Evolutionary conservation across 2,113 vertebrate genomes (phyloP), one percentile per base, ranked within the genome.

Genomic region (Podiceps cristatus): DNA sequence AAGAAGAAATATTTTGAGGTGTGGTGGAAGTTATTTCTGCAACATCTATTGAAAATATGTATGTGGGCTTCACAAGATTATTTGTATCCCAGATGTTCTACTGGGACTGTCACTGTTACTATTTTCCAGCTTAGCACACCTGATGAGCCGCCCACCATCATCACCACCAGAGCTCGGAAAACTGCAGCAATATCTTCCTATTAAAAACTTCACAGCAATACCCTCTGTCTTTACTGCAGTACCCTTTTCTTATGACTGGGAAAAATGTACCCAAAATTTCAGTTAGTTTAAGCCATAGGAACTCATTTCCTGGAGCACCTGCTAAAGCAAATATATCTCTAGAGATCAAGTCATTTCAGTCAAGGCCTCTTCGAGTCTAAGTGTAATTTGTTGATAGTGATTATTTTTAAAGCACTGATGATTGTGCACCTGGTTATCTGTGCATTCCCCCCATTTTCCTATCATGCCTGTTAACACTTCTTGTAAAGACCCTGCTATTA

Each of bases 381-480:
- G 78, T 73, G 49, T 90, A 93, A 96, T 93, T 93, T 88, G 28
- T 83, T 97, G 78, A 79, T 72, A 92, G 49, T 73, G 45, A 95
- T 79, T 96, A 90, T 90, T 90, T 96, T 93, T 90, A 88, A 95
- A 92, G 35, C 52, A 94, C n/a, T 22, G 56, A 78, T 85, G 56
- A 72, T 52, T 92, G 58, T 0, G 0, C 53, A 64, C 55, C 24
- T 93, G 47, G 20, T 93, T 96, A 73, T 93, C 55, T 53, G 28
- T 64, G 59, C 35, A 49, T 88, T 92, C 45, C 76, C 20, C 9
- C 16, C 5, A 0, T 67, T 85, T 85, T 60, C 56, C 37, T 78
- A 40, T 85, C 69, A 67, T 6, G 40, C 10, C 8, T 58, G 35
- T 66, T 76, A 88, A 68, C n/a, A 45, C 4, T 28, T 74, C 27